These are phyloP conservation scores for Galeruca laticollis DNA, from an alignment of 2,888 invertebrate genomes.

Conservation along the genomic window DNA sequence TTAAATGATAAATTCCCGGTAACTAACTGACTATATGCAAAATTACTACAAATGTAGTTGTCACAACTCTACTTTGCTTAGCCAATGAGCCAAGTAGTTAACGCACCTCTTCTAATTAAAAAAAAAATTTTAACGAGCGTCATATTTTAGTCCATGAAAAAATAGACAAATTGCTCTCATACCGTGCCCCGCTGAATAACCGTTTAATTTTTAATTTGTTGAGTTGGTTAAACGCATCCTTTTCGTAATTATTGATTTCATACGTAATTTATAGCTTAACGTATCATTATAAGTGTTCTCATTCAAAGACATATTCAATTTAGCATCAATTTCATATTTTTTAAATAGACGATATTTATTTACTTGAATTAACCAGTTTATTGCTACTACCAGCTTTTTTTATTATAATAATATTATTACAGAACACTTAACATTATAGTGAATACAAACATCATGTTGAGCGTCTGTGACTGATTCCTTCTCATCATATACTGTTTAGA, in stretches of 20 bases:
- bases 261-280: not conserved
- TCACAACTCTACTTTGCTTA: too few relatives aligned
- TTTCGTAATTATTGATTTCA: not conserved
- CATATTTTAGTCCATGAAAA: too few relatives aligned
- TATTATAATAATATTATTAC: not conserved
- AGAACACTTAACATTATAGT: not conserved
- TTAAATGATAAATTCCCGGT: too few relatives aligned
- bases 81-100: too few relatives aligned
- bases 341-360: not conserved
- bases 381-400: not conserved
- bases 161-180: not conserved
- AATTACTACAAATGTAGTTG: too few relatives aligned
- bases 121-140: too few relatives aligned
- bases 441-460: too few relatives aligned
- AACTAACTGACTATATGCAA: too few relatives aligned
- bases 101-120: too few relatives aligned
- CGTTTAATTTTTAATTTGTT: too few relatives aligned
- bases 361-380: not conserved
- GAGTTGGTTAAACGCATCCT: not conserved
- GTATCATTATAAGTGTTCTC: not conserved
- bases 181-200: not conserved
- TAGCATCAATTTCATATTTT: not conserved
- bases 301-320: not conserved
- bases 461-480: too few relatives aligned
- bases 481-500: too few relatives aligned